Evolutionary conservation across 2,888 invertebrate genomes (phyloP), one percentile per base, ranked within the genome.

Genomic region (Tholera decimalis): DNA sequence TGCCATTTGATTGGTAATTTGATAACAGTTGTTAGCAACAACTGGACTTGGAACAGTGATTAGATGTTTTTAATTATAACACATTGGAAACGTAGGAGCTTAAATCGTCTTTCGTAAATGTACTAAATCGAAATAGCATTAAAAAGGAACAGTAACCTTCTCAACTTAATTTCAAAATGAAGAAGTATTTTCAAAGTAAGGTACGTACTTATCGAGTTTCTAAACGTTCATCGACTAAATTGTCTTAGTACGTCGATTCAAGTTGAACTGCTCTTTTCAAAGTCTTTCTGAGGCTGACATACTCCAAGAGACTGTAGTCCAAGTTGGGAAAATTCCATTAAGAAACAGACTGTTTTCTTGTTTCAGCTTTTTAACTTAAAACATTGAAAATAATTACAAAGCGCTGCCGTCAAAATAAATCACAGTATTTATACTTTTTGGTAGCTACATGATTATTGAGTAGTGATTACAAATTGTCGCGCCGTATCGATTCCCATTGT

Each of bases 1-100:
- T 79, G 64, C 60, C 54, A 47, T 60, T 72, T 50, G 73, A 79
- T 79, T 59, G 59, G 49, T 69, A 60, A 71, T 71, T 75, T 53
- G 68, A 74, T 80, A 79, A 79, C 59, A 62, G 61, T 68, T 47
- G 63, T 74, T 74, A 59, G 53, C 44, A 61, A 63, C 55, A 50
- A 57, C 33, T 53, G 60, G 22, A 18, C 37, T 20, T 44, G 20
- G 35, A 58, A 44, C 56, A 51, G 39, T 66, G 30, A 64, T 80
- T 67, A 47, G 15, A 35, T 69, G 47, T 43, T 68, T 55, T 56
- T 47, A 58, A 60, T 18, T 44, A 43, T 43, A 28, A 30, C 30
- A 43, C 30, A 26, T 8, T 15, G 15, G 8, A 20, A 33, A n/a
- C 9, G 3, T 41, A 20, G 22, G n/a, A 39, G 28, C 30, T 51